phyloP scores from a whole-genome alignment of 2,797 vertebrate genomes.

The Ctenopoma kingsleyae region DNA sequence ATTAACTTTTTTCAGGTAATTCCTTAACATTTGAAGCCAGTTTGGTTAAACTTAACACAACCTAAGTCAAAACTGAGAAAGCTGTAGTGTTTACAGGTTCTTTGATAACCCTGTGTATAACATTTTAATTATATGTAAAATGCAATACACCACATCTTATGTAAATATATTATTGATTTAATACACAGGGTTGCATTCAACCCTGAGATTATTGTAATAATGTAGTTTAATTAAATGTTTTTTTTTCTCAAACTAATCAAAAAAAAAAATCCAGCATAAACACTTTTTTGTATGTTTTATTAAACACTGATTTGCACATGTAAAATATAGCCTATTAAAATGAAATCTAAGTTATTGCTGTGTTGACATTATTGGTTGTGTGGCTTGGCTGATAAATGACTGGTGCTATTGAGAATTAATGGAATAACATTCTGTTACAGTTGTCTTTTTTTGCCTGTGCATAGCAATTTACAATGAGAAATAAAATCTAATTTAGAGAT shows the following conservation, averaged over 20 bases:
- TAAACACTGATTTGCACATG: not conserved
- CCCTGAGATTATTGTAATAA: too few species aligned
- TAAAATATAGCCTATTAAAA: not conserved
- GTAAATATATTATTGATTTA: too few species aligned
- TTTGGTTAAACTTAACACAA: not conserved
- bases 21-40: not conserved
- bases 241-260: too few species aligned
- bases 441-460: slow-evolving; percentile 29
- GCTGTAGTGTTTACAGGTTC: too few species aligned
- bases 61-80: too few species aligned
- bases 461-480: slow-evolving; percentile 49
- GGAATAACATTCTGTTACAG: slow-evolving; percentile 43
- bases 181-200: too few species aligned
- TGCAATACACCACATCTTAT: too few species aligned
- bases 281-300: not conserved
- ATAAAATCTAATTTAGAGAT: slow-evolving; percentile 59
- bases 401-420: slow-evolving; percentile 31
- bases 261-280: not conserved
- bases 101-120: too few species aligned
- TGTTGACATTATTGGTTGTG: slow-evolving; percentile 1
- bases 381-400: slow-evolving; percentile 34
- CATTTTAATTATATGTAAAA: too few species aligned
- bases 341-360: slow-evolving; percentile 1
- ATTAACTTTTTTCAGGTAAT: not conserved
- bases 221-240: too few species aligned